phyloP scores from a whole-genome alignment of 2,888 invertebrate genomes.

The Ferdinandea cuprea region DNA sequence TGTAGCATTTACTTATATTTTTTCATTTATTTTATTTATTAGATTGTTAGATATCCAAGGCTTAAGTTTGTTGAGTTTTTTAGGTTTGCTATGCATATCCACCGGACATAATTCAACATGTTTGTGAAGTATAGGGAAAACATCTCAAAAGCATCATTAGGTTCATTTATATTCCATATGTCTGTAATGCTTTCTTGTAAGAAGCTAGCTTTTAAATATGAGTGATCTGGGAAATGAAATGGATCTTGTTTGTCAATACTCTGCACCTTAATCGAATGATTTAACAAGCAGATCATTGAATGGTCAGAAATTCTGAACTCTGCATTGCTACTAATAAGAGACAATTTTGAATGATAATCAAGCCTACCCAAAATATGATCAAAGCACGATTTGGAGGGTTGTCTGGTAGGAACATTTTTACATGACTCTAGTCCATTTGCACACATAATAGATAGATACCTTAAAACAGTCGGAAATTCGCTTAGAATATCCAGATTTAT shows the following conservation, averaged over 20 bases:
- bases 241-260: not conserved
- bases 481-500: not conserved
- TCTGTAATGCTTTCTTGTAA: too few relatives aligned
- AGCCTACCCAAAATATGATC: not conserved
- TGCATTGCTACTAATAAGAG: too few relatives aligned
- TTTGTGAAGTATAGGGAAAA: not conserved
- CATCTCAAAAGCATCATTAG: not conserved
- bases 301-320: not conserved
- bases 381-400: not conserved
- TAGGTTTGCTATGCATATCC: not conserved
- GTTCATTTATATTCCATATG: not conserved
- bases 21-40: conserved; percentile 1
- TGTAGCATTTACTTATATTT: too few relatives aligned
- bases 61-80: not conserved
- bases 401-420: not conserved
- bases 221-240: not conserved
- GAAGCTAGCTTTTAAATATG: not conserved
- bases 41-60: not conserved
- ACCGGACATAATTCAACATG: not conserved
- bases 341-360: too few relatives aligned
- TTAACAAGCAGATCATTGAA: not conserved
- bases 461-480: not conserved
- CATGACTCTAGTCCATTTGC: not conserved
- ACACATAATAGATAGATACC: not conserved
- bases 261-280: not conserved